Conservation (phyloP, 2,113 vertebrate genomes). For the Menidia beryllina region DNA sequence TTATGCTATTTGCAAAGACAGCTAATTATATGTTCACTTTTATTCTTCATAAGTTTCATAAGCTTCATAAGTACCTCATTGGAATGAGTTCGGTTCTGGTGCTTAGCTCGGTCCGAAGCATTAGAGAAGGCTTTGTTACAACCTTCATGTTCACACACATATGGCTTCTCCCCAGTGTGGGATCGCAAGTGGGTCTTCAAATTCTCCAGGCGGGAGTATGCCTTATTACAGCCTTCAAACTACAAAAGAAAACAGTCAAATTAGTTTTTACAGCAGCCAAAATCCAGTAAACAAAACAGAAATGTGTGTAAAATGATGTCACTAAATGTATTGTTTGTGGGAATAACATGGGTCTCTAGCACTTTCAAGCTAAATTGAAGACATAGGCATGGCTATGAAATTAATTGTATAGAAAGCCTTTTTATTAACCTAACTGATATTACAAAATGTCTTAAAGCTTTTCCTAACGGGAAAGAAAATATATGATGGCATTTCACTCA, state of each 20-base stretch:
- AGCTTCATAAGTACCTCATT: constrained; percentile 93
- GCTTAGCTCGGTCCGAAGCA: constrained; percentile 95
- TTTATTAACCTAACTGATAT: too few species aligned
- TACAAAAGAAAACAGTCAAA: constrained; percentile 52
- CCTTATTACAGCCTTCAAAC: constrained; percentile 99
- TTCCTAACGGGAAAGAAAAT: background rate
- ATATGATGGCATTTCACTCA: constrained; percentile 72
- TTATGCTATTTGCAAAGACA: background rate
- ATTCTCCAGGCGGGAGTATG: constrained; percentile 98
- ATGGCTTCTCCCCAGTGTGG: constrained; percentile 96
- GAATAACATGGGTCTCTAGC: too few species aligned
- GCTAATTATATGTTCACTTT: background rate
- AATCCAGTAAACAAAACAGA: background rate
- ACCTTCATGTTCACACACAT: constrained; percentile 96
- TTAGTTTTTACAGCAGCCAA: background rate
- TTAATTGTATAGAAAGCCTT: too few species aligned
- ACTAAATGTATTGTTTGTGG: too few species aligned
- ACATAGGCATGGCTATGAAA: too few species aligned
- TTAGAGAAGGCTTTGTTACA: constrained; percentile 99
- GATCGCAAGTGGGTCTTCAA: constrained; percentile 96
- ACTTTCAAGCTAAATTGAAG: background rate
- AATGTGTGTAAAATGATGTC: background rate
- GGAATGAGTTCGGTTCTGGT: constrained; percentile 97
- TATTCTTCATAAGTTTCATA: background rate
- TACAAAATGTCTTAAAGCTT: too few species aligned